A percentile compares a stretch with the other conserved stretches of the same genome.
These are phyloP conservation scores for Rhyzopertha dominica DNA, from an alignment of 1,140 invertebrate species.

Conservation along the genomic window DNA sequence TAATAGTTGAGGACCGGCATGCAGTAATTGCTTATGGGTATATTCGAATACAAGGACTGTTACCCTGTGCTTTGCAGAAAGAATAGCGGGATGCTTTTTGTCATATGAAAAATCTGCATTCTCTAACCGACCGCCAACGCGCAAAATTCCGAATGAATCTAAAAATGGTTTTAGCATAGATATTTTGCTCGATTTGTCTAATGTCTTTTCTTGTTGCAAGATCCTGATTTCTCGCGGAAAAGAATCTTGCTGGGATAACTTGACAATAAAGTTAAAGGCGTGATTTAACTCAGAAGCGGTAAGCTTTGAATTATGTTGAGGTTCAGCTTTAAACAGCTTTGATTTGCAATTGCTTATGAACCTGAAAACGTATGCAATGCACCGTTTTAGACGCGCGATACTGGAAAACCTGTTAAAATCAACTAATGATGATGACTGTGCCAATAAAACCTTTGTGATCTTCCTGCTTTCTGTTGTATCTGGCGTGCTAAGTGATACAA, in stretches of 20 bases:
- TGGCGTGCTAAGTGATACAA: conserved; percentile 7
- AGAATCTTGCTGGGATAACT: conserved; percentile 7
- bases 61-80: too few species aligned
- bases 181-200: conserved; percentile 15
- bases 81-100: neutral
- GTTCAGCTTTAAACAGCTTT: neutral
- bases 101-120: too few species aligned
- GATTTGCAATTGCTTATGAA: conserved; percentile 15
- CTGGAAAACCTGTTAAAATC: conserved; percentile 7
- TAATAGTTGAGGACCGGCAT: too few species aligned
- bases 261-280: neutral
- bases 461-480: conserved; percentile 17
- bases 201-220: conserved; percentile 3
- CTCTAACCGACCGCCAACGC: conserved; percentile 46
- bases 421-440: conserved; percentile 9
- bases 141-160: conserved; percentile 37
- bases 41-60: too few species aligned
- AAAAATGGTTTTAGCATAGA: conserved; percentile 41
- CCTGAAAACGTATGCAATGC: conserved; percentile 14
- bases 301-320: conserved; percentile 5
- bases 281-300: conserved; percentile 10
- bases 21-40: too few species aligned
- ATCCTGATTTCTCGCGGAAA: conserved; percentile 15
- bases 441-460: neutral
- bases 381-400: conserved; percentile 8